These are phyloP conservation scores for Aphis craccivora DNA, from an alignment of 1,140 invertebrate species.

Conservation along the genomic window DNA sequence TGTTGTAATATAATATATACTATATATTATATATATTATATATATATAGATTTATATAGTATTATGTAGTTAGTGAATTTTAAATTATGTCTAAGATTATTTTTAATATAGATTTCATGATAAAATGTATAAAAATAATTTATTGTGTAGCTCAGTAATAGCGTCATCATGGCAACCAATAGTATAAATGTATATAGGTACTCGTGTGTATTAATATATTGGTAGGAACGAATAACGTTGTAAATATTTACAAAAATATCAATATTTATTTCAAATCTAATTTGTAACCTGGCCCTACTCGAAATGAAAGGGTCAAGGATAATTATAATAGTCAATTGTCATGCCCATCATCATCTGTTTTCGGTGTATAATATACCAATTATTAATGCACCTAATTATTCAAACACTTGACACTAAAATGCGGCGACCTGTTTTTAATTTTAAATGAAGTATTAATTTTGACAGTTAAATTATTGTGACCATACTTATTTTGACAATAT, in stretches of 20 bases:
- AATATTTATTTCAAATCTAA: conserved; percentile 15
- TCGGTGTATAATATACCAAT: neutral
- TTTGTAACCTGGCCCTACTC: neutral
- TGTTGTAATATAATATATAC: no score
- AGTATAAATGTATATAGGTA: neutral
- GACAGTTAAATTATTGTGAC: neutral
- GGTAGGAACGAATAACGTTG: neutral
- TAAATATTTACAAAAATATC: conserved; percentile 3
- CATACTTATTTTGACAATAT: neutral
- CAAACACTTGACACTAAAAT: neutral
- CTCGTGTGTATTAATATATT: neutral
- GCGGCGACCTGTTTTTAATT: neutral
- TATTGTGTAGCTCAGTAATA: neutral
- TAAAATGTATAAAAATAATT: conserved; percentile 10
- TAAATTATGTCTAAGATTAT: neutral
- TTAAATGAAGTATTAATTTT: neutral
- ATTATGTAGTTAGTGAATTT: neutral
- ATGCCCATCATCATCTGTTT: neutral
- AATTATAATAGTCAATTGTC: conserved; percentile 7
- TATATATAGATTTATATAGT: neutral
- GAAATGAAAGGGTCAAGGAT: conserved; percentile 1
- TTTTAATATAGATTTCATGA: neutral
- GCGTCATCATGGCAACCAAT: neutral
- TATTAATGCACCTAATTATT: neutral
- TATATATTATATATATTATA: neutral